Evolutionary conservation across 2,797 vertebrate species (phyloP).

Genomic region (Microctenopoma lineatum): DNA sequence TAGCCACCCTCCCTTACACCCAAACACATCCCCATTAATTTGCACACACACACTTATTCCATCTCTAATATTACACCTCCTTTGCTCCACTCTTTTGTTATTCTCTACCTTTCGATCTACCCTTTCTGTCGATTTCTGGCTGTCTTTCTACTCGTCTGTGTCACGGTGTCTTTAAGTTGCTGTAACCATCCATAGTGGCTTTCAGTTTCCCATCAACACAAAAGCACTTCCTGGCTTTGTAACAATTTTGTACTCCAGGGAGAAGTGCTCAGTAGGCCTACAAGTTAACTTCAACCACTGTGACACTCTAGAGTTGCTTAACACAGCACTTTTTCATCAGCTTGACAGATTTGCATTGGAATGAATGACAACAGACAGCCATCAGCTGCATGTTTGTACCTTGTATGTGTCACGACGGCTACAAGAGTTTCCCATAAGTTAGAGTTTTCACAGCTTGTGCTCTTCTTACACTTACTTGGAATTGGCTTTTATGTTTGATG

Average conservation of each 20-base stretch:
- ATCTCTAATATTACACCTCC: conserved; percentile 18
- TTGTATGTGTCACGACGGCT: conserved; percentile 56
- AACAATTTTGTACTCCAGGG: conserved; percentile 75
- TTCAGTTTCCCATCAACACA: conserved; percentile 71
- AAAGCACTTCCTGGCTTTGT: conserved; percentile 76
- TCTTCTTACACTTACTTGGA: conserved; percentile 42
- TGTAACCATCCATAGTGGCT: conserved; percentile 60
- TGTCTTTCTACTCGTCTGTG: conserved; percentile 26
- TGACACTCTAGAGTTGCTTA: conserved; percentile 70
- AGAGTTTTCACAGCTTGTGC: conserved; percentile 42
- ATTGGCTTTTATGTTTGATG: conserved; percentile 42
- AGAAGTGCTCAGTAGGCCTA: conserved; percentile 64
- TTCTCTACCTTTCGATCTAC: conserved; percentile 50
- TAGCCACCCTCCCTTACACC: conserved; percentile 44
- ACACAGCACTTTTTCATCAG: conserved; percentile 67
- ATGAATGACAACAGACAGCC: conserved; percentile 70
- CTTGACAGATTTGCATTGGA: conserved; percentile 59
- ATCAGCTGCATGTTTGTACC: conserved; percentile 68
- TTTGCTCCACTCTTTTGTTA: conserved; percentile 1
- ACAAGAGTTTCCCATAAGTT: conserved; percentile 58
- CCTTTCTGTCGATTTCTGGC: conserved; percentile 42
- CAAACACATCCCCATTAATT: conserved; percentile 61
- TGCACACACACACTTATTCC: conserved; percentile 30
- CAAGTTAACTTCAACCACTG: conserved; percentile 70
- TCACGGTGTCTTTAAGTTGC: conserved; percentile 56